Conservation (phyloP, 2,888 invertebrate species). For the Megaustenia siamemsis region DNA sequence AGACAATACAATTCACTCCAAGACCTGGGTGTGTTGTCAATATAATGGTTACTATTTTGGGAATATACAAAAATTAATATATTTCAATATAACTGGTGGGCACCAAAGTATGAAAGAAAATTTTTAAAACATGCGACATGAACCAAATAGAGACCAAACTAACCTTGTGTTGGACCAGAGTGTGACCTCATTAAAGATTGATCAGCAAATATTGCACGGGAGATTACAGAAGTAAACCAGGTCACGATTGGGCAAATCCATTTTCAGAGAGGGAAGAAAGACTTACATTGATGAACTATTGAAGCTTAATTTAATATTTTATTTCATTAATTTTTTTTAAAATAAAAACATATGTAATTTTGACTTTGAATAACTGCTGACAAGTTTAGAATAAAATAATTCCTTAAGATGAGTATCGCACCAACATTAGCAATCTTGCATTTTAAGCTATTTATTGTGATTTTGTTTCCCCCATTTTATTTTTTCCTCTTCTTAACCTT, state of each 20-base stretch:
- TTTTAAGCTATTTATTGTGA: neutral
- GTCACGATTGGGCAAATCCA: slow-evolving; percentile 13
- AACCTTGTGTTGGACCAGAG: neutral
- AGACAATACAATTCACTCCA: too few species aligned
- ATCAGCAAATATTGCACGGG: slow-evolving; percentile 24
- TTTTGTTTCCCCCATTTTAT: neutral
- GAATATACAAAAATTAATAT: too few species aligned
- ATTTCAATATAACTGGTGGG: too few species aligned
- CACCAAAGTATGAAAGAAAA: too few species aligned
- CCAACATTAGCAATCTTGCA: too few species aligned
- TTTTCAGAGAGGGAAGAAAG: neutral
- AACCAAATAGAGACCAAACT: neutral
- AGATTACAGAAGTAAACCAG: slow-evolving; percentile 41
- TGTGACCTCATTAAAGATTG: slow-evolving; percentile 38
- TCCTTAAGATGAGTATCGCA: neutral
- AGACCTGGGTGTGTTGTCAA: too few species aligned
- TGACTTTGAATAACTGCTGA: neutral
- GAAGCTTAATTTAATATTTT: too few species aligned
- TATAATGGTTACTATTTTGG: too few species aligned
- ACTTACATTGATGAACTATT: neutral
- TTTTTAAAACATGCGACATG: neutral
- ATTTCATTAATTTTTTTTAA: too few species aligned
- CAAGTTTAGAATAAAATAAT: neutral
- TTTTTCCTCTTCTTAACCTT: too few species aligned
- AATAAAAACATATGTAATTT: too few species aligned